These are phyloP conservation scores for Ctenopoma multispine DNA, from an alignment of 2,797 vertebrate genomes.

Conservation along the genomic window DNA sequence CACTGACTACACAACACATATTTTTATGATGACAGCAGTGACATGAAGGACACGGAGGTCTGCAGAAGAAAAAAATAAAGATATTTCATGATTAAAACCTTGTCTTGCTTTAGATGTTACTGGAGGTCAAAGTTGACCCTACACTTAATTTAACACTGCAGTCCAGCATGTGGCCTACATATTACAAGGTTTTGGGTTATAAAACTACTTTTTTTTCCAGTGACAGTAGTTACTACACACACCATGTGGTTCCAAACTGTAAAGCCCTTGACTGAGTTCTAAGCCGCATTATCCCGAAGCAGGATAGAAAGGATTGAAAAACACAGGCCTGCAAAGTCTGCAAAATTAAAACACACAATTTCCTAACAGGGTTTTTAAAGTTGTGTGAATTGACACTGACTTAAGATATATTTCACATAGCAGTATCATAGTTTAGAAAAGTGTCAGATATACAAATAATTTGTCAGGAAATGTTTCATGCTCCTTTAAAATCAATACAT, in stretches of 20 bases:
- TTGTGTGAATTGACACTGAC: fast-evolving
- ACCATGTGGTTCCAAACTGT: slow-evolving; percentile 55
- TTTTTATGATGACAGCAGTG: background rate
- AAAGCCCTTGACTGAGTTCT: slow-evolving; percentile 69
- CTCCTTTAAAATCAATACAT: too few relatives aligned
- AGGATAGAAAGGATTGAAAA: slow-evolving; percentile 69
- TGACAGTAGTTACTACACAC: slow-evolving; percentile 5
- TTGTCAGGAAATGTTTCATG: too few relatives aligned
- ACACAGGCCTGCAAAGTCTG: slow-evolving; percentile 22
- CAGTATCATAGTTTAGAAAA: too few relatives aligned
- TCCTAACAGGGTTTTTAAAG: slow-evolving; percentile 24
- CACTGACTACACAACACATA: background rate
- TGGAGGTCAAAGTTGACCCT: background rate
- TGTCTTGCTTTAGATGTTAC: background rate
- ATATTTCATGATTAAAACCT: background rate
- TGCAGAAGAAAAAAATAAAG: background rate
- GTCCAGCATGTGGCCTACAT: background rate
- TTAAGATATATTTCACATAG: fast-evolving
- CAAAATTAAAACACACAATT: background rate
- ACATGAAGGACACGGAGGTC: background rate
- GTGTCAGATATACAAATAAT: fast-evolving
- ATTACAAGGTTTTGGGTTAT: background rate
- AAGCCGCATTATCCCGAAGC: slow-evolving; percentile 82
- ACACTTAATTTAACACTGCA: background rate
- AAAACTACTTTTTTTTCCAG: background rate